These are phyloP conservation scores for Gonioctena quinquepunctata DNA, from an alignment of 1,140 invertebrate genomes.

Conservation along the genomic window DNA sequence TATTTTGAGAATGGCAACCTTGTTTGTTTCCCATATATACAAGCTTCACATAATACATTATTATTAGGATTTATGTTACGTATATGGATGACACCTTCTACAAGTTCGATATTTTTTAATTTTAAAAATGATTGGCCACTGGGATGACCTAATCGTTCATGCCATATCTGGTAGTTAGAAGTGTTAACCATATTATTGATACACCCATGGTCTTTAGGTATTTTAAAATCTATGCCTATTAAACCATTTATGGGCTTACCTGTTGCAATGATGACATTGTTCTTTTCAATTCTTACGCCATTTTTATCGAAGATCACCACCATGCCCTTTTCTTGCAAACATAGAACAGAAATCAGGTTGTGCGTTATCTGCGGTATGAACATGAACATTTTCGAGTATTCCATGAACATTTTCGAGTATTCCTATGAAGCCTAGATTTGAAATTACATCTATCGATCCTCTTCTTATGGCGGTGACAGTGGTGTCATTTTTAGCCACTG, in stretches of 20 bases:
- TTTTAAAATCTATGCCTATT: slow-evolving; percentile 25
- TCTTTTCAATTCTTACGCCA: slow-evolving; percentile 40
- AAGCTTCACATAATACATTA: slow-evolving; percentile 57
- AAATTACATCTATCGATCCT: slow-evolving; percentile 18
- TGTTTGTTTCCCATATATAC: slow-evolving; percentile 56
- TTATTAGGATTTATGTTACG: slow-evolving; percentile 34
- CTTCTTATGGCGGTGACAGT: slow-evolving; percentile 3
- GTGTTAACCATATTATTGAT: background rate
- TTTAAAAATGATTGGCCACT: slow-evolving; percentile 14
- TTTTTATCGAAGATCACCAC: slow-evolving; percentile 37
- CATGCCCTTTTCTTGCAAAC: slow-evolving; percentile 45
- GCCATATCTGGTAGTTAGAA: slow-evolving; percentile 23
- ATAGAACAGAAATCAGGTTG: slow-evolving; percentile 46
- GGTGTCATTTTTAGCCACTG: slow-evolving; percentile 15
- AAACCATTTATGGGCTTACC: slow-evolving; percentile 47
- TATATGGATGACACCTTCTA: slow-evolving; percentile 42
- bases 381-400: slow-evolving; percentile 15
- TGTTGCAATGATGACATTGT: slow-evolving; percentile 33
- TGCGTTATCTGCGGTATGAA: slow-evolving; percentile 28
- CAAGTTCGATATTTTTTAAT: slow-evolving; percentile 35
- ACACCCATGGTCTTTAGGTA: background rate
- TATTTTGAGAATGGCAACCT: slow-evolving; percentile 51
- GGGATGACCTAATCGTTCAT: slow-evolving; percentile 25
- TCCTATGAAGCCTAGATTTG: slow-evolving; percentile 10
- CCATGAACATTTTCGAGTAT: slow-evolving; percentile 17